Evolutionary conservation across 1,140 invertebrate genomes (phyloP).

Genomic region (Lasioglossum baleicum): DNA sequence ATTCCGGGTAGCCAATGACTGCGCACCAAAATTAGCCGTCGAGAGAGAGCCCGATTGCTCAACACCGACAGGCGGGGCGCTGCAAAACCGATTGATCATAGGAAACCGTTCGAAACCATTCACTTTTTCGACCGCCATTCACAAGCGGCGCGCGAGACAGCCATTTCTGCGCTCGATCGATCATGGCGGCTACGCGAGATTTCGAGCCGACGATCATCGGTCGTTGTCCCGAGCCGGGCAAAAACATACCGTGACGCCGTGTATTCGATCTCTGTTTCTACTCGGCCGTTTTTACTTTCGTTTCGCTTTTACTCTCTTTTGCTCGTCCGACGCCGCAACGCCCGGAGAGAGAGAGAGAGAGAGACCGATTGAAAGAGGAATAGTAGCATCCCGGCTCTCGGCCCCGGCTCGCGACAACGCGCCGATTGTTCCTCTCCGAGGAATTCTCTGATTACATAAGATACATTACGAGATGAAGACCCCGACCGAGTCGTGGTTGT

Average conservation of each 20-base stretch:
- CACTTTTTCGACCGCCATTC: constrained; percentile 11
- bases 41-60: background rate
- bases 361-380: background rate
- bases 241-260: background rate
- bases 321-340: too few species aligned
- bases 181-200: background rate
- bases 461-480: background rate
- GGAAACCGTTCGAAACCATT: background rate
- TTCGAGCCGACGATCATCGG: constrained; percentile 12
- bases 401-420: constrained; percentile 13
- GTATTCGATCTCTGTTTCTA: constrained; percentile 19
- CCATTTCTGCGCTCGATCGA: constrained; percentile 13
- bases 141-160: background rate
- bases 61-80: background rate
- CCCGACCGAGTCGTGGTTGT: background rate
- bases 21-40: background rate
- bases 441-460: constrained; percentile 3
- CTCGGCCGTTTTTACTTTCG: constrained; percentile 38
- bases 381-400: background rate
- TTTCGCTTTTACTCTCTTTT: constrained; percentile 6
- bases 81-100: background rate
- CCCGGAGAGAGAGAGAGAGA: too few species aligned
- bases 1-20: background rate
- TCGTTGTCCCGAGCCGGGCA: constrained; percentile 26
- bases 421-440: constrained; percentile 15